Base-by-base conservation (phyloP, 2,113 vertebrate species). In the Myotis lucifugus region DNA sequence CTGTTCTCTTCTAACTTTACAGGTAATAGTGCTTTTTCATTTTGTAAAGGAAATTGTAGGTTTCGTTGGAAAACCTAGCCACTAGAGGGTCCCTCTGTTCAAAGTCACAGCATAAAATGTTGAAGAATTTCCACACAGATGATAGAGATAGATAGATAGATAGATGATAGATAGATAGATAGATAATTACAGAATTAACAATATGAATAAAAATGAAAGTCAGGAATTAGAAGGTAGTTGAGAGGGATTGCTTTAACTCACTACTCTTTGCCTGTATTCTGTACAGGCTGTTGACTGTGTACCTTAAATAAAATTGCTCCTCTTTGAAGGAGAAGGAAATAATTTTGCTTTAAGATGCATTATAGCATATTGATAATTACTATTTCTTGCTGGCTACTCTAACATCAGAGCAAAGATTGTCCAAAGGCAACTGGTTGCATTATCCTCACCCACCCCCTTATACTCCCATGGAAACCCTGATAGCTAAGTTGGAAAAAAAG, bases 41-140 rank as follows among this genome's bases (percentile, higher is more conserved):
- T 96, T 88, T 95, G 78, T 94, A 46, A 83, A 85, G 86, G 67
- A 2, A 93, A 74, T 86, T 84, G 64, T 6, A 78, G 25, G 73
- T 90, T 97, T 67, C 83, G 48, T 69, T 86, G 94, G 93, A 97
- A 97, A 97, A 92, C 37, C 29, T 96, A 97, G 84, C 98, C 97
- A 98, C 97, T 97, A 97, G 97, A 98, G 96, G 98, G 96, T 98
- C 92, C 81, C 96, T 98, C 73, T 88, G 64, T 94, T 97, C 95
- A 93, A 97, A 97, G 50, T 90, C 95, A 93, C 42, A 34, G 15
- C 46, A 21, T 32, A 27, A 2, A 48, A 66, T 86, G 73, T 87
- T 42, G 72, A 95, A 95, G 21, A 10, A 90, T 95, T 79, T 91
- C 18, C 59, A 92, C 14, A 88, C 8, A 54, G 32, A 23, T 87